Conservation (phyloP, 2,888 invertebrate species). For the Lasioglossum vierecki region DNA sequence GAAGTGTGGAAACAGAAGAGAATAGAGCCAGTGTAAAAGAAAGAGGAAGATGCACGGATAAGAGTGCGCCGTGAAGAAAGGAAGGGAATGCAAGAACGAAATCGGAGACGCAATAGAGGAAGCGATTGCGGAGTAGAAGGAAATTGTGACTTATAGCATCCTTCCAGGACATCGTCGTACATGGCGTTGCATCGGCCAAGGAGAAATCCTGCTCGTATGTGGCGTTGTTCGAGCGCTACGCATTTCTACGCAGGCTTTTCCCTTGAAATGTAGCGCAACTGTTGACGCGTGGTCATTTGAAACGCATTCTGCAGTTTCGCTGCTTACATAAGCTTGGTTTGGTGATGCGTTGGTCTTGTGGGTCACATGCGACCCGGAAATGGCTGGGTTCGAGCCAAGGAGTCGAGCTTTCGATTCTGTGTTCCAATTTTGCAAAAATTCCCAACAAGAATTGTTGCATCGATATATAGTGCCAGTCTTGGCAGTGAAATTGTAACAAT, state of each 20-base stretch:
- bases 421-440: neutral
- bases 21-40: neutral
- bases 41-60: constrained; percentile 34
- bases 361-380: neutral
- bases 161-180: constrained; percentile 16
- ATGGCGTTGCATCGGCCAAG: neutral
- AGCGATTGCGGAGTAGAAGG: constrained; percentile 32
- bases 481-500: neutral
- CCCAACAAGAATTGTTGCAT: neutral
- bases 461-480: neutral
- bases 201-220: constrained; percentile 29
- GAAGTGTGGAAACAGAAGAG: constrained; percentile 3
- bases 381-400: neutral
- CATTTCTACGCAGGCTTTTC: constrained; percentile 22
- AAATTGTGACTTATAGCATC: constrained; percentile 47
- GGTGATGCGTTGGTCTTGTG: neutral
- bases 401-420: neutral
- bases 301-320: neutral
- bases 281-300: neutral
- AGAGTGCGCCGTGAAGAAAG: constrained; percentile 29
- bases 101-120: constrained; percentile 39
- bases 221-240: neutral
- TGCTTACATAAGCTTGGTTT: neutral
- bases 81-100: constrained; percentile 24
- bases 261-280: constrained; percentile 7